Base-by-base conservation (phyloP, 1,140 invertebrate species). In the Drosophila repleta region DNA sequence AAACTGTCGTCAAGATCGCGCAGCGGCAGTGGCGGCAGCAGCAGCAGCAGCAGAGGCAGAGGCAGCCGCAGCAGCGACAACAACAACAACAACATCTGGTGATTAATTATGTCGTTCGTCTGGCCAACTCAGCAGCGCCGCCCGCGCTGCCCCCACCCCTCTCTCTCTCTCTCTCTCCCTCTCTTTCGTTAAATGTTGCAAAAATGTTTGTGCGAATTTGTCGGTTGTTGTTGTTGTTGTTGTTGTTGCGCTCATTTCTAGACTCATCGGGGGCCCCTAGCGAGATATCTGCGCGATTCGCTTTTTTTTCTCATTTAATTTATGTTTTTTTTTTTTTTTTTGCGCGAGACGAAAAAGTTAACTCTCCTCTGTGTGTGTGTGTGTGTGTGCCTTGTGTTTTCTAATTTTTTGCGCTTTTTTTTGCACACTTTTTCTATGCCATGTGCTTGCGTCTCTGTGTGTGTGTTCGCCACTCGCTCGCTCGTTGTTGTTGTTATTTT, bases 371-470 rank as follows among this genome's bases (percentile, higher is more conserved):
- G 52, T 60, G 48, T 24, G 52, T 63, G 35, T 77, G 70, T 75
- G 60, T 62, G 45, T 46, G 49, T 57, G 57, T 56, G 57, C 57
- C 62, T 74, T 74, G 65, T 75, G 75, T 76, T 76, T 80, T 84
- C 66, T 76, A 64, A 70, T 51, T 82, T 77, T 79, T 68, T 76
- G 55, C 64, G 66, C 57, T 70, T 69, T 64, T 70, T 64, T 77
- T 77, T 77, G 73, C 72, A 77, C 70, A 73, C 63, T 73, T 73
- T 68, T 73, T 72, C 65, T 73, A 73, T 71, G 61, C 68, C 62
- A 67, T 67, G 55, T 60, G 63, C 55, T 10, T 56, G 37, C 57
- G 15, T 7, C 17, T 39, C 15, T 72, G 56, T 68, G 64, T 46
- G 37, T 61, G 55, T 67, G 63, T n/a, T n/a, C n/a, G n/a, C n/a